phyloP scores from a whole-genome alignment of 2,888 invertebrate genomes.

The Escarpia spicata region DNA sequence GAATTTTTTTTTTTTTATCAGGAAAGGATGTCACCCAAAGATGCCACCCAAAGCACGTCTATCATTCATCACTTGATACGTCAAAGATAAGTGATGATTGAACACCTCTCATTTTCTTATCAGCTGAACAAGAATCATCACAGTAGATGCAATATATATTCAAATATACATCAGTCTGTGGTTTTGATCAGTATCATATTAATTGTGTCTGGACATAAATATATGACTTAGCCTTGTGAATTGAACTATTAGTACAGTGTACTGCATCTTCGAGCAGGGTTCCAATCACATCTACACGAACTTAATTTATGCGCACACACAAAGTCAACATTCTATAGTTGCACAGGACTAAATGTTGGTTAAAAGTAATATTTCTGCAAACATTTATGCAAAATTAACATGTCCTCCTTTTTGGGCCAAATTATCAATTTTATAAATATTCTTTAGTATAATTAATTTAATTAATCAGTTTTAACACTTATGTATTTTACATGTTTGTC shows the following conservation, averaged over 20 bases:
- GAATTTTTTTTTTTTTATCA: too few relatives aligned
- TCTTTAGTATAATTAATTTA: too few relatives aligned
- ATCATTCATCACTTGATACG: not conserved
- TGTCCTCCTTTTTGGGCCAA: not conserved
- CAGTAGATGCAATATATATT: not conserved
- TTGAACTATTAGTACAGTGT: not conserved
- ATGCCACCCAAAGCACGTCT: not conserved
- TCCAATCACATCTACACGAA: not conserved
- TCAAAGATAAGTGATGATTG: conserved; percentile 4
- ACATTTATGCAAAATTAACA: not conserved
- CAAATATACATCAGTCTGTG: not conserved
- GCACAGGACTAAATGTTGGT: not conserved
- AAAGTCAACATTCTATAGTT: not conserved
- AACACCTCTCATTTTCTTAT: not conserved
- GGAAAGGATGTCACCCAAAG: not conserved
- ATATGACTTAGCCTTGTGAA: not conserved
- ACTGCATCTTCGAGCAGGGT: not conserved
- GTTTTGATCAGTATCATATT: not conserved
- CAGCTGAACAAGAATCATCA: not conserved
- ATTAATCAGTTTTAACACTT: too few relatives aligned
- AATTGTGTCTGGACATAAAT: not conserved
- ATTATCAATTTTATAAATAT: not conserved
- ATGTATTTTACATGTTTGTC: too few relatives aligned
- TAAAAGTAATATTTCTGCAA: not conserved
- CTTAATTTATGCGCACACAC: not conserved